phyloP scores from a whole-genome alignment of 2,797 vertebrate species.

The Tolypeutes matacus region DNA sequence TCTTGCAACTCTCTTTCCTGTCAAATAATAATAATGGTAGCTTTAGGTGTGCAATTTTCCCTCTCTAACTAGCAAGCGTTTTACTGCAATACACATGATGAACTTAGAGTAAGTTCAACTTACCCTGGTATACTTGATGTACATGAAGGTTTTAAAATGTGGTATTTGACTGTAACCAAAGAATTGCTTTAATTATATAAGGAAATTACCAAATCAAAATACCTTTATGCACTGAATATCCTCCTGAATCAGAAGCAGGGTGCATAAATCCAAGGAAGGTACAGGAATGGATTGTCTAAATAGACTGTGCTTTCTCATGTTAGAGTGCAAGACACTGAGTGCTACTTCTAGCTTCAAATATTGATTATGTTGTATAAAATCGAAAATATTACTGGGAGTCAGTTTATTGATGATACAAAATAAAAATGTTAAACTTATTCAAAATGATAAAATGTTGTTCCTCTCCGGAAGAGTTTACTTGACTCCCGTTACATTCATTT shows the following conservation, averaged over 20 bases:
- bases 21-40: constrained; percentile 7
- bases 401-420: neutral
- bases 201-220: neutral
- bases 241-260: neutral
- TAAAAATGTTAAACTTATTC: neutral
- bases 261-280: neutral
- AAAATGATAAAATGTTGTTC: neutral
- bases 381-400: neutral
- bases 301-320: neutral
- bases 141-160: neutral
- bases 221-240: neutral
- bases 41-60: neutral
- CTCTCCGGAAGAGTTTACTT: neutral
- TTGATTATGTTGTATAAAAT: neutral
- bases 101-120: constrained; percentile 38
- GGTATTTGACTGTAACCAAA: neutral
- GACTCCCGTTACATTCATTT: neutral
- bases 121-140: neutral
- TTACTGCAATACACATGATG: neutral
- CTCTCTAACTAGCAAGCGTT: neutral
- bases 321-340: neutral
- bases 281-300: neutral
- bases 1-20: neutral
- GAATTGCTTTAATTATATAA: neutral
- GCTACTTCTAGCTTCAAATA: neutral